phyloP scores from a whole-genome alignment of 2,797 vertebrate genomes.

The Diplodus sargus region DNA sequence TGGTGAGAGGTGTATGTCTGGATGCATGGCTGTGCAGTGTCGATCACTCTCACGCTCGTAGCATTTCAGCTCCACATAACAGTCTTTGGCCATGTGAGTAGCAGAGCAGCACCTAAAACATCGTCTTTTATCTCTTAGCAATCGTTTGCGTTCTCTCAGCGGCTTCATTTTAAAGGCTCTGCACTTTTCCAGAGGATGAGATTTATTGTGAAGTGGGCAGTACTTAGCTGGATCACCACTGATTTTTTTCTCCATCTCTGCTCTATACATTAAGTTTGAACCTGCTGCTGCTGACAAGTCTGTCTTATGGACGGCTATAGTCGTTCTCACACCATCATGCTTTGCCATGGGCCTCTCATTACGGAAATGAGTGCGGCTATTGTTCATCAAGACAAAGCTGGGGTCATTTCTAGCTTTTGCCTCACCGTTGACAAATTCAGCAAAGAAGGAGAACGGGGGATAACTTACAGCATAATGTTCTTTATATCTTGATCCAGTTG shows the following conservation, averaged over 20 bases:
- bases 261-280: neutral
- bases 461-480: neutral
- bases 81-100: neutral
- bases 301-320: conserved; percentile 1
- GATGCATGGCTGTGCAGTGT: conserved; percentile 20
- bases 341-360: neutral
- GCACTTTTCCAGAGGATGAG: conserved; percentile 6
- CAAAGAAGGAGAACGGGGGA: conserved; percentile 7
- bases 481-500: neutral
- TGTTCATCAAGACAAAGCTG: neutral
- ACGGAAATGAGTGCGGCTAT: neutral
- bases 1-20: neutral
- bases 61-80: conserved; percentile 10
- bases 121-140: neutral
- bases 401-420: conserved; percentile 2
- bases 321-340: neutral
- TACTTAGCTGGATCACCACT: neutral
- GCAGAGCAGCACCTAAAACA: conserved; percentile 13
- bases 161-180: conserved; percentile 12
- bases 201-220: conserved; percentile 19
- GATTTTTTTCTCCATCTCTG: neutral
- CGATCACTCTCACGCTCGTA: neutral
- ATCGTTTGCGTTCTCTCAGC: neutral
- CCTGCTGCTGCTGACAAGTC: neutral
- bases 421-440: neutral